Percentiles rank a stretch among this genome's conserved stretches.
phyloP scores from a whole-genome alignment of 2,888 invertebrate species.

The Selenia dentaria region DNA sequence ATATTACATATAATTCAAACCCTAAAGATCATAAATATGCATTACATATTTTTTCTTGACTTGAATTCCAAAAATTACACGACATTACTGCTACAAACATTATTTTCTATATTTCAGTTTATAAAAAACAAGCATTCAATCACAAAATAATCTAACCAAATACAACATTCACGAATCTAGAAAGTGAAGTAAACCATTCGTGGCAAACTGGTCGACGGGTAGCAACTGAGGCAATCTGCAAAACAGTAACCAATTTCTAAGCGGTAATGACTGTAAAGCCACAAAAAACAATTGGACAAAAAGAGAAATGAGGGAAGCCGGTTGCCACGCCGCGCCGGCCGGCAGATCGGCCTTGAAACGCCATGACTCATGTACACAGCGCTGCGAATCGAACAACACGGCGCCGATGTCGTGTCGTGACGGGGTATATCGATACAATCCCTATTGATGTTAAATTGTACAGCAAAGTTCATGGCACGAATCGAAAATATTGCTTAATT shows the following conservation, averaged over 20 bases:
- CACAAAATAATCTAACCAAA: constrained; percentile 17
- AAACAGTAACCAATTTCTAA: constrained; percentile 48
- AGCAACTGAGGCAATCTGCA: constrained; percentile 42
- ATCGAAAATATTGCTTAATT: neutral
- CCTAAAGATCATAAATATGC: too few relatives aligned
- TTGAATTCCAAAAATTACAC: too few relatives aligned
- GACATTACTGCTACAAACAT: constrained; percentile 19
- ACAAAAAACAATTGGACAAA: constrained; percentile 59
- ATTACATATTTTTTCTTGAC: too few relatives aligned
- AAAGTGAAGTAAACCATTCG: constrained; percentile 30
- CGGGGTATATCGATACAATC: constrained; percentile 39
- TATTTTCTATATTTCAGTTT: constrained; percentile 5
- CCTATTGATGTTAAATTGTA: constrained; percentile 41
- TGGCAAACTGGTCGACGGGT: constrained; percentile 29
- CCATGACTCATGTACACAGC: constrained; percentile 56
- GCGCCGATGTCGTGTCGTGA: constrained; percentile 48
- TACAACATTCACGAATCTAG: constrained; percentile 24
- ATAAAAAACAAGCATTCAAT: constrained; percentile 6
- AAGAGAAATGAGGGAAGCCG: constrained; percentile 56
- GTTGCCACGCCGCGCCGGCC: constrained; percentile 74
- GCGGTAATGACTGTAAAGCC: constrained; percentile 46
- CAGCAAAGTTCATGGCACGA: constrained; percentile 47
- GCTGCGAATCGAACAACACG: constrained; percentile 49
- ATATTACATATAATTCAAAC: too few relatives aligned
- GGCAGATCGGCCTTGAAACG: constrained; percentile 68